A percentile compares a stretch with the other conserved stretches of the same genome.
Conservation (phyloP, 2,888 invertebrate genomes). For the Eupelmus urozonus region DNA sequence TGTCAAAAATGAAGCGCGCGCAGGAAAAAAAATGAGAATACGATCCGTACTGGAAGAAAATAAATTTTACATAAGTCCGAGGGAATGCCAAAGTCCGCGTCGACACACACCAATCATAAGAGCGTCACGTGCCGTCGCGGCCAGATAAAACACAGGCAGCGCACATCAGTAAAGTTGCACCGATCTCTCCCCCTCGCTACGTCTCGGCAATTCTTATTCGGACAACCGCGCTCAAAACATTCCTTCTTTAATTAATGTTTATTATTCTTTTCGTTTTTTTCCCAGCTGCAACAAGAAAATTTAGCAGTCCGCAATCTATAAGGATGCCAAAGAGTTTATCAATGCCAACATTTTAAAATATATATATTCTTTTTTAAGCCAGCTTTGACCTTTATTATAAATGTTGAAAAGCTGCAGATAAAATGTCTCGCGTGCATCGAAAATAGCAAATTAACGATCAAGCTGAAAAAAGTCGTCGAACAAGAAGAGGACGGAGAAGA, state of each 20-base stretch:
- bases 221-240: not conserved
- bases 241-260: too few relatives aligned
- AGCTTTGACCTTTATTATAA: too few relatives aligned
- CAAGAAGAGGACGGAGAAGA: too few relatives aligned
- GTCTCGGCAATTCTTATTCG: not conserved
- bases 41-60: not conserved
- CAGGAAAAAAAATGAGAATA: not conserved
- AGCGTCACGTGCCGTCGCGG: constrained; percentile 47
- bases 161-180: not conserved
- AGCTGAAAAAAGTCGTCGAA: too few relatives aligned
- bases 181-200: not conserved
- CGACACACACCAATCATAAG: constrained; percentile 23
- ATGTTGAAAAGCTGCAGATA: too few relatives aligned
- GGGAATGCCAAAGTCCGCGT: constrained; percentile 25
- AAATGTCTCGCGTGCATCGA: too few relatives aligned
- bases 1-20: constrained; percentile 23
- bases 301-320: constrained; percentile 42
- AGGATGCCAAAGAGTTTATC: too few relatives aligned
- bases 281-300: not conserved
- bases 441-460: too few relatives aligned
- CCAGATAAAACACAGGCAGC: constrained; percentile 42
- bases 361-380: too few relatives aligned
- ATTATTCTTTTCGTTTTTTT: too few relatives aligned
- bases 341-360: too few relatives aligned
- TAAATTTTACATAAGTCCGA: constrained; percentile 10